Evolutionary conservation across 2,888 invertebrate species (phyloP).

Genomic region (Harmothoe impar): DNA sequence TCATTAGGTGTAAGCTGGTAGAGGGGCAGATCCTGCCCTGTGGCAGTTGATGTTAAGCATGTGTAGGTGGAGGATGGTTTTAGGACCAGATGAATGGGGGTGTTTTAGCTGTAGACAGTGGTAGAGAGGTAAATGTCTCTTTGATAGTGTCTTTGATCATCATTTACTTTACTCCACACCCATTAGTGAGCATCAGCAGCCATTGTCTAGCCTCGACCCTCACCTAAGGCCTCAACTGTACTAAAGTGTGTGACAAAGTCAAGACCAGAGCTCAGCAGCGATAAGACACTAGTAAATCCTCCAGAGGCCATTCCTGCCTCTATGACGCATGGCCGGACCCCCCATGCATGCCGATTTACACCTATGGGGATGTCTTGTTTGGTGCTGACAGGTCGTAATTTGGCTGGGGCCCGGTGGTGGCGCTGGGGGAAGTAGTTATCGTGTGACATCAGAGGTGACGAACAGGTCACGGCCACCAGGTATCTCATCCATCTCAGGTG

Average conservation of each 20-base stretch:
- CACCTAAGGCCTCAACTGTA: not conserved
- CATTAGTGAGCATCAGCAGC: not conserved
- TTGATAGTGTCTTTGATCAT: constrained; percentile 42
- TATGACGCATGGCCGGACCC: not conserved
- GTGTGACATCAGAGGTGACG: constrained; percentile 55
- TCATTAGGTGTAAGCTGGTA: too few species aligned
- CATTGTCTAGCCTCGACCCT: not conserved
- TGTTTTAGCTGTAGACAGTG: not conserved
- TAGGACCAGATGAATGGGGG: not conserved
- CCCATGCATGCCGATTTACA: not conserved
- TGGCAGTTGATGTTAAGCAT: constrained; percentile 1
- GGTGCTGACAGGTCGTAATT: constrained; percentile 36
- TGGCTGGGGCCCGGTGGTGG: not conserved
- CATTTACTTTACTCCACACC: constrained; percentile 9
- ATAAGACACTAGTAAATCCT: not conserved
- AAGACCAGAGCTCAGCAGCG: not conserved
- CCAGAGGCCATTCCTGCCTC: not conserved
- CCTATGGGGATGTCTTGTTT: constrained; percentile 15
- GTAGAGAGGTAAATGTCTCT: constrained; percentile 28
- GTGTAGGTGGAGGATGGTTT: not conserved
- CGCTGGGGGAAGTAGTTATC: constrained; percentile 19
- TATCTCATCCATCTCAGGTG: constrained; percentile 30
- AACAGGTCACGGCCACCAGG: not conserved
- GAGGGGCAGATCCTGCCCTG: too few species aligned
- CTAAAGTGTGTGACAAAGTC: constrained; percentile 10